Conservation (phyloP, 2,797 vertebrate species). For the Rhynchotus rufescens region DNA sequence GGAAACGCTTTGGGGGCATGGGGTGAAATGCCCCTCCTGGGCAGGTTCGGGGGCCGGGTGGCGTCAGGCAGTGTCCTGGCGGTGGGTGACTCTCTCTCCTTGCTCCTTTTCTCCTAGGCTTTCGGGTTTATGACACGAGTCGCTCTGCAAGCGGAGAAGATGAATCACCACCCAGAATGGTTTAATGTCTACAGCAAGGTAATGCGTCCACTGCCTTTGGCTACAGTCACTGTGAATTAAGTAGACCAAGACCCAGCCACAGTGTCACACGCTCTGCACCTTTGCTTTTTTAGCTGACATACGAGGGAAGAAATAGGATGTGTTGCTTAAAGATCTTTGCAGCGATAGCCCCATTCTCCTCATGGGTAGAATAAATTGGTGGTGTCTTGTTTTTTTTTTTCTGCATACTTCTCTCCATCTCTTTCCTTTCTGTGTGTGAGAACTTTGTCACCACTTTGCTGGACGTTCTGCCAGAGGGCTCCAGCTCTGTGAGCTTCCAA, state of each 20-base stretch:
- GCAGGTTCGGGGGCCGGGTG: neutral
- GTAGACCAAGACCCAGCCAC: neutral
- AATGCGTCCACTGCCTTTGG: conserved; percentile 51
- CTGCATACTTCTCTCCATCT: neutral
- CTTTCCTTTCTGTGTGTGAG: neutral
- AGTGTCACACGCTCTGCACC: neutral
- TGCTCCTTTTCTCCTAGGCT: conserved; percentile 81
- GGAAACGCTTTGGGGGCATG: neutral
- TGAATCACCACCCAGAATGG: conserved; percentile 98
- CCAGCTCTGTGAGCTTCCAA: neutral
- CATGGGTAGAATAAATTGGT: neutral
- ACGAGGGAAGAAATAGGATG: neutral
- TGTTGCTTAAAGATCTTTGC: neutral
- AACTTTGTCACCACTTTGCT: neutral
- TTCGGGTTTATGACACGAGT: conserved; percentile 98
- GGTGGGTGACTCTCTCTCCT: neutral
- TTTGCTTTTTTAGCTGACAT: neutral
- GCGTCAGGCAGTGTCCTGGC: neutral
- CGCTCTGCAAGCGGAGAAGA: conserved; percentile 95
- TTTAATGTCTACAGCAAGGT: conserved; percentile 99
- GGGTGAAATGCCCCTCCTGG: neutral
- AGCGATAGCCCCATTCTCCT: neutral
- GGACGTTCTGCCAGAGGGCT: too few species aligned
- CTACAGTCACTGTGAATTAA: neutral
- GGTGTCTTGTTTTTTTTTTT: neutral